These are phyloP conservation scores for Heliconius sara DNA, from an alignment of 2,888 invertebrate genomes.

Conservation along the genomic window DNA sequence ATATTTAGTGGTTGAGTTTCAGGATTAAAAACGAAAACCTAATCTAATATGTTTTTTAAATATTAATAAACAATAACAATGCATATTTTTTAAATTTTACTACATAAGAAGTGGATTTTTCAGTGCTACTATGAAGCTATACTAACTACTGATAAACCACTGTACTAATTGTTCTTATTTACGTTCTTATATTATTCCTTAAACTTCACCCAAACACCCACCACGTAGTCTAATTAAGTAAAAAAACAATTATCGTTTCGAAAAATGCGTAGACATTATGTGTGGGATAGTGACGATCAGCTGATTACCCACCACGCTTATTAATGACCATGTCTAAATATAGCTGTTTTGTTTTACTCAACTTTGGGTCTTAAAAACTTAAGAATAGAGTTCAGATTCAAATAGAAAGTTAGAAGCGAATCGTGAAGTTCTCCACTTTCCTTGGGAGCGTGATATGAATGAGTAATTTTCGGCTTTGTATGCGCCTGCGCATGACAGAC, in stretches of 20 bases:
- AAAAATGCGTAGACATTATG: slow-evolving; percentile 18
- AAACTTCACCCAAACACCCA: too few species aligned
- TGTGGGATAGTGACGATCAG: slow-evolving; percentile 41
- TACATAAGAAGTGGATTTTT: too few species aligned
- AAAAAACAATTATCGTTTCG: neutral
- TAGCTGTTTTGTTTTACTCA: slow-evolving; percentile 29
- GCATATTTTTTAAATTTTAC: too few species aligned
- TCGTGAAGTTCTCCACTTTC: slow-evolving; percentile 51
- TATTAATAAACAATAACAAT: too few species aligned
- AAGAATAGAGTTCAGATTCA: slow-evolving; percentile 13
- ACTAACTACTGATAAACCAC: too few species aligned
- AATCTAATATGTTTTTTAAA: too few species aligned
- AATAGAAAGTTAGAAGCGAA: slow-evolving; percentile 25
- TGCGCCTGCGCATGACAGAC: slow-evolving; percentile 42
- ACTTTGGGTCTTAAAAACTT: neutral
- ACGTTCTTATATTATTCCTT: too few species aligned
- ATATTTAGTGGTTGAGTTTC: too few species aligned
- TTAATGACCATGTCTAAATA: slow-evolving; percentile 42
- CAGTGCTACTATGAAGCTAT: too few species aligned
- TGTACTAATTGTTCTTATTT: too few species aligned
- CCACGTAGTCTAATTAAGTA: neutral
- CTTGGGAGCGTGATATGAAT: slow-evolving; percentile 48
- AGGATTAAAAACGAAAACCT: too few species aligned
- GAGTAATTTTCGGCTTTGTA: slow-evolving; percentile 45
- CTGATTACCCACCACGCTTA: slow-evolving; percentile 42